These are phyloP conservation scores for Kryptolebias marmoratus DNA, from an alignment of 2,113 vertebrate species.

Conservation along the genomic window DNA sequence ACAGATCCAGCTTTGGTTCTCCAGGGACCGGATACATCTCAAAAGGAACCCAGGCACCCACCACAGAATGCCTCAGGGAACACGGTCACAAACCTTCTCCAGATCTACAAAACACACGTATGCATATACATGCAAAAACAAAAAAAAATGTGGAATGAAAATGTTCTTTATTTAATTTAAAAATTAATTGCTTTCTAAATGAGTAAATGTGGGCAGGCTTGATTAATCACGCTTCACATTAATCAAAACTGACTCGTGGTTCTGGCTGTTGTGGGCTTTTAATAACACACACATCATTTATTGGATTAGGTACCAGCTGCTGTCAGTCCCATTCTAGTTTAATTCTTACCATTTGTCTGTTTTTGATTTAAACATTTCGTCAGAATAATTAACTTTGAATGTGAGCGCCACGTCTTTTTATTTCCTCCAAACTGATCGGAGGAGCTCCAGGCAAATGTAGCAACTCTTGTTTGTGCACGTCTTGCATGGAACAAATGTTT, in stretches of 20 bases:
- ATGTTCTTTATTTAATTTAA: background rate
- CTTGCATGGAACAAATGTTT: no score
- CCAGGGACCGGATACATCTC: no score
- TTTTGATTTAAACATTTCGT: conserved; percentile 30
- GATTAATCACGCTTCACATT: conserved; percentile 46
- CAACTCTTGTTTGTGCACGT: background rate
- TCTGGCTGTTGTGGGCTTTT: conserved; percentile 46
- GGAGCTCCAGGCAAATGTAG: background rate
- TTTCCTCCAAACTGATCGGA: conserved; percentile 1
- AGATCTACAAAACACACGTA: background rate
- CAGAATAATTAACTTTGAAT: conserved; percentile 43
- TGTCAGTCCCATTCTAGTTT: conserved; percentile 39
- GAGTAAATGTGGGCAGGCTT: conserved; percentile 24
- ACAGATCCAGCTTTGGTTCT: no score
- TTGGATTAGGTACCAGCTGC: conserved; percentile 62
- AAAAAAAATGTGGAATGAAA: background rate
- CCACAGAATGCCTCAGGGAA: no score
- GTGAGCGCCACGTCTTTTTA: conserved; percentile 12
- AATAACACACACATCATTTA: conserved; percentile 55
- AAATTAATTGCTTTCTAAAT: background rate
- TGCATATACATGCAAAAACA: background rate
- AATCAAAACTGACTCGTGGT: conserved; percentile 52
- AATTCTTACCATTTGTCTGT: conserved; percentile 39
- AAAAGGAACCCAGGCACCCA: no score
- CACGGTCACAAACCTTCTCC: no score